These are phyloP conservation scores for Fregetta grallaria DNA, from an alignment of 2,113 vertebrate species.

Conservation along the genomic window DNA sequence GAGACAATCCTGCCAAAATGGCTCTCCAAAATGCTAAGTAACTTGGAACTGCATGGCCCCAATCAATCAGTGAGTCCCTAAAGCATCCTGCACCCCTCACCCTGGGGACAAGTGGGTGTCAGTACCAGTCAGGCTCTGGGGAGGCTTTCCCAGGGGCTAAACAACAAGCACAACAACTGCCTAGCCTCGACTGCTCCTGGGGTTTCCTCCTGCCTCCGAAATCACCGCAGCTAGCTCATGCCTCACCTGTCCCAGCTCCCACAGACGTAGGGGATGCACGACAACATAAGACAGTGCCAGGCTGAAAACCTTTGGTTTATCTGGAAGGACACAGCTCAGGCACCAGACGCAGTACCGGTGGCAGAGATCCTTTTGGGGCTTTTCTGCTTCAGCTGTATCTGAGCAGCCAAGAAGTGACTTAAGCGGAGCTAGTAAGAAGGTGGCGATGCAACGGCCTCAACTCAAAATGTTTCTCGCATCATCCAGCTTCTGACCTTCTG, in stretches of 20 bases:
- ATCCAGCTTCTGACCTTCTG: neutral
- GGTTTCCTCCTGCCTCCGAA: neutral
- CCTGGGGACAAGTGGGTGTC: accelerated
- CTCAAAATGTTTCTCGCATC: neutral
- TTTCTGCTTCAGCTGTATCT: neutral
- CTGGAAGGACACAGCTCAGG: neutral
- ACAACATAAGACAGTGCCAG: neutral
- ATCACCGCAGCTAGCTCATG: neutral
- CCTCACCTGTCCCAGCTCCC: neutral
- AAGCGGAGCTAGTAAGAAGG: neutral
- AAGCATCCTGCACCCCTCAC: neutral
- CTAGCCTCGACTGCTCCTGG: neutral
- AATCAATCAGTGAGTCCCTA: neutral
- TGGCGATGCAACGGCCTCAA: neutral
- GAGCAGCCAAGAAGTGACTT: neutral
- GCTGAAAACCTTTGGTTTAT: neutral
- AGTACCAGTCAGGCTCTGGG: neutral
- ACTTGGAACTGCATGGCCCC: neutral
- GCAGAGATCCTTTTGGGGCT: neutral
- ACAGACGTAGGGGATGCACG: neutral
- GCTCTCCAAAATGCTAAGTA: neutral
- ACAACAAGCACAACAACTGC: neutral
- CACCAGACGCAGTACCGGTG: neutral
- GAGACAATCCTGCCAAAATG: neutral
- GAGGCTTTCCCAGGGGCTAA: neutral